Evolutionary conservation across 1,140 invertebrate species (phyloP), one percentile per base, ranked within the genome.

Genomic region (Wiebesia pumilae): DNA sequence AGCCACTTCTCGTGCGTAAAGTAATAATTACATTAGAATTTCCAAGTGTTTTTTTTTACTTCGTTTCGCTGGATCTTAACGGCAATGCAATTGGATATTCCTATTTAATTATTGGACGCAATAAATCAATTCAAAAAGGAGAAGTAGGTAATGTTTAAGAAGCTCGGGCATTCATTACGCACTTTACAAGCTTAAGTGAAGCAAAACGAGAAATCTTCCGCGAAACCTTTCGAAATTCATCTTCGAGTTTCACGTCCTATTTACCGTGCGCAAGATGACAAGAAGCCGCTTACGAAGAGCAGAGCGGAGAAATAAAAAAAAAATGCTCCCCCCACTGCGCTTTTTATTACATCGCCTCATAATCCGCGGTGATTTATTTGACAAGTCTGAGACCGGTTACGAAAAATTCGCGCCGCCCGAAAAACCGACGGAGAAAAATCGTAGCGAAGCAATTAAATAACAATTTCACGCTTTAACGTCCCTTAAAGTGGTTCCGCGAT

Each of bases 381-480:
- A 84, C 83, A 47, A 65, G 80, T 40, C 35, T 21, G 43, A 62
- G 88, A 88, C 69, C 83, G 87, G 84, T 62, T 87, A 88, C 43
- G 78, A 85, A 79, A 88, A 86, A 88, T 85, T 88, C 83, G 54
- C 71, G 30, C 54, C 65, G 62, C 71, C 81, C 75, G 47, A 54
- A 58, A 54, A 58, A 54, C 43, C 47, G 77, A 51, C n/a, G n/a
- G 87, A 87, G 81, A 86, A 87, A 77, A 84, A 65, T 75, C 84
- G 54, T 24, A 47, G 38, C 43, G 24, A 84, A 27, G 87, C 89
- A 89, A 90, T 92, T 91, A 91, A 91, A 91, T 90, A 88, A 89
- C 89, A 89, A 92, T 92, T 92, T 92, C 91, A 92, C 88, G 92
- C 89, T 84, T 89, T 88, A 88, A 90, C 89, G 87, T 88, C 83